Percentiles rank a stretch among this genome's conserved stretches.
phyloP scores from a whole-genome alignment of 2,113 vertebrate species.

The Macrotis lagotis region DNA sequence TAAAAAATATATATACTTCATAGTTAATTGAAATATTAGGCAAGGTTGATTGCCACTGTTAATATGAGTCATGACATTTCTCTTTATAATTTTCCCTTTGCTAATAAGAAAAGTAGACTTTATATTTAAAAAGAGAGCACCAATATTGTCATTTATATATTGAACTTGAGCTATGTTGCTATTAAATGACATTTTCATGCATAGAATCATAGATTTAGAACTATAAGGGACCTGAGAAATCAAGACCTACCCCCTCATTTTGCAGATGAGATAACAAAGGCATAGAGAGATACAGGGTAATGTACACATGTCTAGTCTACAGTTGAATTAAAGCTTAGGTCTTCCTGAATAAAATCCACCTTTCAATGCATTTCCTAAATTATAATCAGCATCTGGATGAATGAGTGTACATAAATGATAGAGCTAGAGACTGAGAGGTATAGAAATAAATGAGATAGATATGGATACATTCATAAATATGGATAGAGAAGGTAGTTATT shows the following conservation, averaged over 20 bases:
- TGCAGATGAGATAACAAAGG: background rate
- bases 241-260: background rate
- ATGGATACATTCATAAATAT: no score
- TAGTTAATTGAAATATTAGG: background rate
- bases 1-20: background rate
- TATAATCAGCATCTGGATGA: background rate
- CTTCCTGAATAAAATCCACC: background rate
- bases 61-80: background rate
- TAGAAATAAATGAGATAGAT: background rate
- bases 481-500: no score
- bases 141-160: background rate
- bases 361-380: background rate
- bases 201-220: background rate
- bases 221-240: background rate
- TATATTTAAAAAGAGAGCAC: background rate
- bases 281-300: background rate
- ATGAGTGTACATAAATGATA: background rate
- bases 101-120: background rate
- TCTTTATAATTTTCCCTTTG: background rate
- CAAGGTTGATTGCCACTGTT: background rate
- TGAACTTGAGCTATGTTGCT: background rate
- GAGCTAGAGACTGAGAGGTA: background rate
- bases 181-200: background rate
- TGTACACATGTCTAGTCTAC: background rate
- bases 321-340: background rate